A percentile compares a stretch with the other conserved stretches of the same genome.
phyloP scores from a whole-genome alignment of 2,888 invertebrate genomes.

The Tiphia femorata region DNA sequence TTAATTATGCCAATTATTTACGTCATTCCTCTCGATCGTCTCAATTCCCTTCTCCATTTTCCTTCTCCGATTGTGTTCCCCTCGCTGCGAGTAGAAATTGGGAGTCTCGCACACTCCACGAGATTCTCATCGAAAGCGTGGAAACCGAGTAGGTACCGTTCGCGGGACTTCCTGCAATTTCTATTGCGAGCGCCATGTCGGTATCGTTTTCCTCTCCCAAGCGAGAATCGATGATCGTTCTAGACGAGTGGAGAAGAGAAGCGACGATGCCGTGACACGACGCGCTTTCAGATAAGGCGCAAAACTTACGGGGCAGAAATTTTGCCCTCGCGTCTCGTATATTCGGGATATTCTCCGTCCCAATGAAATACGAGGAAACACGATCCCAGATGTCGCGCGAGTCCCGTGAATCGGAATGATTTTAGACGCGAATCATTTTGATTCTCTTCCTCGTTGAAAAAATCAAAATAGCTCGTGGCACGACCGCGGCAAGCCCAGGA shows the following conservation, averaged over 20 bases:
- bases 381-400: no score
- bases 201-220: neutral
- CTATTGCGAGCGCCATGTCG: neutral
- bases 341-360: no score
- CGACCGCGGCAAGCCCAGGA: no score
- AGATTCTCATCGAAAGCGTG: constrained; percentile 14
- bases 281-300: no score
- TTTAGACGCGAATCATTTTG: no score
- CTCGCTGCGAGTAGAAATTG: neutral
- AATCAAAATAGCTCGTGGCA: no score
- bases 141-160: constrained; percentile 28
- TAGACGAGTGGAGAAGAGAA: constrained; percentile 4
- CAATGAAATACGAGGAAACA: no score
- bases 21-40: constrained; percentile 20
- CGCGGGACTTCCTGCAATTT: constrained; percentile 37
- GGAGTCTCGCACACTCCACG: constrained; percentile 15
- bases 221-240: constrained; percentile 12
- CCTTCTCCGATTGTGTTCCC: neutral
- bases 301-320: no score
- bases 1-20: constrained; percentile 27
- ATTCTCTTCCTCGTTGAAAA: no score
- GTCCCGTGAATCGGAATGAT: no score
- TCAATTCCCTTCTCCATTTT: neutral
- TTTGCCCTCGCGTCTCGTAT: no score
- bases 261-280: neutral